Percentiles rank a stretch among this genome's conserved stretches.
These are phyloP conservation scores for Psittacula derbiana DNA, from an alignment of 2,797 vertebrate species.

Conservation along the genomic window DNA sequence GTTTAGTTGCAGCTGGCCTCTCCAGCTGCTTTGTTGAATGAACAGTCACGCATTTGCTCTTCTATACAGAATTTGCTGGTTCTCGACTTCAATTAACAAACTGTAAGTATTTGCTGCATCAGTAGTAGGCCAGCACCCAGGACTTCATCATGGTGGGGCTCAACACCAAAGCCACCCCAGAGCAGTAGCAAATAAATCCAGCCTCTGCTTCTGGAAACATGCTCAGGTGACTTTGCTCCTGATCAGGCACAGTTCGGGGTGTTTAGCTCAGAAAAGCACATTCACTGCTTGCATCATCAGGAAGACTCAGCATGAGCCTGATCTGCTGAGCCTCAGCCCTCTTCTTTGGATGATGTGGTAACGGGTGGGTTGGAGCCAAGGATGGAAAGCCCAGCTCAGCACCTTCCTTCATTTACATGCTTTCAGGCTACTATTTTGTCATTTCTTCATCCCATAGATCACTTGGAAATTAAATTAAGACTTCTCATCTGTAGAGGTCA, in stretches of 20 bases:
- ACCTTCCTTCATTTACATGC: not conserved
- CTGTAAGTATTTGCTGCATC: not conserved
- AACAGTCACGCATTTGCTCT: not conserved
- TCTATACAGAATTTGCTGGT: not conserved
- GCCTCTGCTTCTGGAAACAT: not conserved
- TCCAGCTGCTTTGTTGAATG: accelerated
- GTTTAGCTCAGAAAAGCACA: not conserved
- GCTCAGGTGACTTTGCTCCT: not conserved
- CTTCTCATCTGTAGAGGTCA: not conserved
- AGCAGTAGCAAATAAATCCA: not conserved
- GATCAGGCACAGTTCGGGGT: not conserved
- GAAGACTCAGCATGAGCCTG: not conserved
- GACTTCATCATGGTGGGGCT: accelerated
- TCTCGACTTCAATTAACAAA: not conserved
- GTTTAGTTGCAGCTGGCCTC: not conserved
- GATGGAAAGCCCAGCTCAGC: not conserved
- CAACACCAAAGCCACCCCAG: accelerated
- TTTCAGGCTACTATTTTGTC: not conserved
- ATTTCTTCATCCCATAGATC: not conserved
- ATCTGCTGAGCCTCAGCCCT: not conserved
- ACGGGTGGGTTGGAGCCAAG: not conserved
- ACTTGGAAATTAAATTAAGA: not conserved
- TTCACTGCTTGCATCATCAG: not conserved
- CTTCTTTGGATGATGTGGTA: not conserved
- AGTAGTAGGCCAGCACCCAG: not conserved